Base-by-base conservation (phyloP, 2,888 invertebrate species). In the Lithophane socia region DNA sequence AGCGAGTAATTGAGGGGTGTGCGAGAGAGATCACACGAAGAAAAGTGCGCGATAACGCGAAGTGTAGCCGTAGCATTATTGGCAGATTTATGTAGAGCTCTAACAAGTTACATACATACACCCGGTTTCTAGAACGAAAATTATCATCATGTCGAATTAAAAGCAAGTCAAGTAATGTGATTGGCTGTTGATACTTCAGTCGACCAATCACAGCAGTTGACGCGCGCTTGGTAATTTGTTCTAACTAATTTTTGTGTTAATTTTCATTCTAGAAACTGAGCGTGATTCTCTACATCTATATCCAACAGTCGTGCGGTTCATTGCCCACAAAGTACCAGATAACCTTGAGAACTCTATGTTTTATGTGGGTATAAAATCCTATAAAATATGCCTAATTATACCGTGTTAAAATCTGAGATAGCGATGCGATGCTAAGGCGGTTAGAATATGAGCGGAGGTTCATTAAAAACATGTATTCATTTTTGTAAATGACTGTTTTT, bases 261-360 rank as follows among this genome's bases (percentile, higher is more conserved):
- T 54, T 56, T 18, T 54, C 12, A 12, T 18, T 56, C 7, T 3
- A 42, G 37, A 68, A 68, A 54, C 37, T 16, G n/a, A 16, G 18
- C 37, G 10, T 16, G 8, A 56, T 56, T 66, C 2, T 66, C 37
- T 60, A 63, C 42, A 16, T 54, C 37, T 37, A 58, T 54, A n/a
- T 42, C 49, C 12, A 56, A 63, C 16, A 74, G n/a, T 21, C 42
- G 24, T 12, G 47, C 5, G 63, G 75, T 69, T 69, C 79, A 75
- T 73, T 79, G 69, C 52, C 65, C 61, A 68, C 49, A 24, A 74
- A 82, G 0, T 61, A 72, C 74, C 37, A n/a, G 54, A 82, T 78
- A 24, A 44, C 83, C 83, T 82, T 83, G 82, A 74, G n/a, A 82
- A 69, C 24, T 71, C 24, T 29, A 70, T 66, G 65, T 63, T 56